Conservation (phyloP, 1,140 invertebrate species). For the Heliconius eleuchia region DNA sequence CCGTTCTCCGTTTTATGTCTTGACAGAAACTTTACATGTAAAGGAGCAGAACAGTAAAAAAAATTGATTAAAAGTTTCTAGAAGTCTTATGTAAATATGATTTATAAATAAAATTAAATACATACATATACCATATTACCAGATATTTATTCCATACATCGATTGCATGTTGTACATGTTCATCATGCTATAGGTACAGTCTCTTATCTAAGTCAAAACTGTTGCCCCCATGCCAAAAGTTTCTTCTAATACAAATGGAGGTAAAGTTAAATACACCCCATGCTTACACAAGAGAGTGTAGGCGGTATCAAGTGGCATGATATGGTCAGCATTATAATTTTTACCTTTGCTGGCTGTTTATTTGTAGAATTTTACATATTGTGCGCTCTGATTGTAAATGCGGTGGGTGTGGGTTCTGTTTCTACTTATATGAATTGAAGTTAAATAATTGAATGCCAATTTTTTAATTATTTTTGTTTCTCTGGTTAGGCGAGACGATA, state of each 20-base stretch:
- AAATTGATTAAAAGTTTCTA: not conserved
- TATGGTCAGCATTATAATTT: conserved; percentile 11
- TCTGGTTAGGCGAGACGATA: no score
- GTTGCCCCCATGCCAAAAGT: conserved; percentile 50
- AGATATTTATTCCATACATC: not conserved
- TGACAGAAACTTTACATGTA: not conserved
- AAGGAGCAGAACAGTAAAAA: not conserved
- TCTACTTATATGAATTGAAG: no score
- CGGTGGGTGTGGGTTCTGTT: no score
- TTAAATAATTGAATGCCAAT: no score
- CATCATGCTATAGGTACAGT: not conserved
- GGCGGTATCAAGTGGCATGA: conserved; percentile 51
- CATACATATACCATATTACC: no score
- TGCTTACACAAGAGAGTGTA: conserved; percentile 65
- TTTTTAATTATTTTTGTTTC: no score
- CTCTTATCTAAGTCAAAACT: conserved; percentile 51
- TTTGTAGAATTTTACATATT: no score
- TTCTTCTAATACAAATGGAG: conserved; percentile 59
- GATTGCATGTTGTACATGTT: not conserved
- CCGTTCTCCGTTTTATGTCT: no score
- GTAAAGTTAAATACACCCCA: conserved; percentile 60
- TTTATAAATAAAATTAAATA: not conserved
- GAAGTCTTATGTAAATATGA: no score
- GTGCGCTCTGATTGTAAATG: no score
- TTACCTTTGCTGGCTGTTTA: not conserved